phyloP scores from a whole-genome alignment of 2,113 vertebrate genomes.

The Bucco capensis region DNA sequence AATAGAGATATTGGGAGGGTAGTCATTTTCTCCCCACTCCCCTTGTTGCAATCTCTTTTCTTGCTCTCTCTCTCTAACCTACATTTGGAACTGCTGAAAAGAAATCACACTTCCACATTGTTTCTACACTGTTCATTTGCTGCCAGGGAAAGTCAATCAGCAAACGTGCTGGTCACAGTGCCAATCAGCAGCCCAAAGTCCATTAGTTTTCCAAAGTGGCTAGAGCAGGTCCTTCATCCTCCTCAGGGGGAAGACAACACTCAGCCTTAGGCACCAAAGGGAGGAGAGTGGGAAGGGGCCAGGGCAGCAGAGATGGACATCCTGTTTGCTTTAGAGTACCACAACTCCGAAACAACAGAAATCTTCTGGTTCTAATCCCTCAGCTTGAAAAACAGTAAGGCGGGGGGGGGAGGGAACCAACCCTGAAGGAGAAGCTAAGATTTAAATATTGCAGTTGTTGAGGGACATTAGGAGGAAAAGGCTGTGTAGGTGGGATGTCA shows the following conservation, averaged over 20 bases:
- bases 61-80: not conserved
- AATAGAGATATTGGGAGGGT: not conserved
- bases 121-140: not conserved
- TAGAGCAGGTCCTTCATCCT: not conserved
- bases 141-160: not conserved
- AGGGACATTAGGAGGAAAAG: not conserved
- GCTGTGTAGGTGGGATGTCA: not conserved
- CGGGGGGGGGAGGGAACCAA: not conserved
- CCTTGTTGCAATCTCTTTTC: not conserved
- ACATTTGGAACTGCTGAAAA: not conserved
- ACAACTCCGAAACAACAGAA: constrained; percentile 16
- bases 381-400: not conserved
- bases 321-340: not conserved
- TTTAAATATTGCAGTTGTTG: not conserved
- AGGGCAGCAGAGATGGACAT: not conserved
- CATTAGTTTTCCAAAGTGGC: not conserved
- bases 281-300: not conserved
- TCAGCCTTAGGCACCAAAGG: not conserved
- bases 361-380: not conserved
- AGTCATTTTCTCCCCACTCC: not conserved
- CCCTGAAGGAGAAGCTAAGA: not conserved
- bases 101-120: not conserved
- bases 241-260: not conserved
- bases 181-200: not conserved
- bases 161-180: not conserved